phyloP scores from a whole-genome alignment of 2,113 vertebrate genomes.

The Propithecus coquereli region DNA sequence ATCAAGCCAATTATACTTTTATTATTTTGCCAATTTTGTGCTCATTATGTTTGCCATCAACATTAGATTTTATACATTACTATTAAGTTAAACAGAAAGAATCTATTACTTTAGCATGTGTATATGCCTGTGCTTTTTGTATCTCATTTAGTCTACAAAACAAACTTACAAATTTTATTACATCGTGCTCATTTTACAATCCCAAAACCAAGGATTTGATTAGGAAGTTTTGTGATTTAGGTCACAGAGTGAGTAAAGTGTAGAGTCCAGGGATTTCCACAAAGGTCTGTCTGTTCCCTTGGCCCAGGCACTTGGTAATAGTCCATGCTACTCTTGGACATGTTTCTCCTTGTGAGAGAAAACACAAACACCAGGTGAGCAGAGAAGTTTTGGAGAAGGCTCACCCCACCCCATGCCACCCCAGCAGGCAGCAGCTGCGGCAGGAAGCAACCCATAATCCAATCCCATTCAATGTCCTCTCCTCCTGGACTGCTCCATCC shows the following conservation, averaged over 20 bases:
- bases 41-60: not conserved
- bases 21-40: not conserved
- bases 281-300: not conserved
- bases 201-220: not conserved
- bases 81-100: not conserved
- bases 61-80: not conserved
- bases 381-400: too few species aligned
- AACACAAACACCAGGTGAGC: not conserved
- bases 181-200: not conserved
- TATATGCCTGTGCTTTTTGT: too few species aligned
- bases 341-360: not conserved
- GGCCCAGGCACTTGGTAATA: not conserved
- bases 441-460: not conserved
- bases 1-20: too few species aligned
- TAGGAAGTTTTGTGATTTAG: not conserved
- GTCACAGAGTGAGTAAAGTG: not conserved
- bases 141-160: not conserved
- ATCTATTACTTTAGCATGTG: not conserved
- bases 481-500: not conserved
- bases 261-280: accelerated
- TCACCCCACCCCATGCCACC: too few species aligned
- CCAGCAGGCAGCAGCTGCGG: accelerated
- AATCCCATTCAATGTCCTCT: accelerated
- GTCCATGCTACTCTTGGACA: not conserved
- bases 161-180: not conserved